These are phyloP conservation scores for Pelodytes ibericus DNA, from an alignment of 2,797 vertebrate genomes.

Conservation along the genomic window DNA sequence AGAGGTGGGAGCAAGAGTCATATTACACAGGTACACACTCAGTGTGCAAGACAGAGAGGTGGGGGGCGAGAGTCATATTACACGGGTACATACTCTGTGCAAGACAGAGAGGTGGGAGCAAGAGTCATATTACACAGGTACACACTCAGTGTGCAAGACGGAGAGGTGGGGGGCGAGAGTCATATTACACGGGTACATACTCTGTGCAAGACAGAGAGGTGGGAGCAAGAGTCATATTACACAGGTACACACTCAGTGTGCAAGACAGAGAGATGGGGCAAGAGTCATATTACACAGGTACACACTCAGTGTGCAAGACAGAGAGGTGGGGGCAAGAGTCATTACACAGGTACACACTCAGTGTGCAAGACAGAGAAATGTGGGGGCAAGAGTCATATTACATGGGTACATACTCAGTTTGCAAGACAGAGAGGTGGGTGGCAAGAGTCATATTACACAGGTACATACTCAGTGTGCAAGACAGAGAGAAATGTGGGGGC, in stretches of 20 bases:
- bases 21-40: background rate
- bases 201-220: too few species aligned
- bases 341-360: background rate
- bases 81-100: too few species aligned
- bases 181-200: too few species aligned
- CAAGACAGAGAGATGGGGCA: background rate
- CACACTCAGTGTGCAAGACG: too few species aligned
- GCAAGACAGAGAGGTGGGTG: background rate
- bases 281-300: background rate
- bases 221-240: too few species aligned
- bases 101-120: too few species aligned
- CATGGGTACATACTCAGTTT: background rate
- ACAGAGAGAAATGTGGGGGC: background rate
- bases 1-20: too few species aligned
- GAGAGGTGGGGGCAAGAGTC: background rate
- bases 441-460: background rate
- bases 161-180: too few species aligned
- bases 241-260: background rate
- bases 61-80: too few species aligned
- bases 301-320: too few species aligned
- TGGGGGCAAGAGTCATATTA: background rate
- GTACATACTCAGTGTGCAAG: background rate
- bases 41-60: too few species aligned
- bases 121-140: too few species aligned
- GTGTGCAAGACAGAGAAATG: background rate